Evolutionary conservation across 2,113 vertebrate genomes (phyloP).

Genomic region (Onychorhynchus coronatus): DNA sequence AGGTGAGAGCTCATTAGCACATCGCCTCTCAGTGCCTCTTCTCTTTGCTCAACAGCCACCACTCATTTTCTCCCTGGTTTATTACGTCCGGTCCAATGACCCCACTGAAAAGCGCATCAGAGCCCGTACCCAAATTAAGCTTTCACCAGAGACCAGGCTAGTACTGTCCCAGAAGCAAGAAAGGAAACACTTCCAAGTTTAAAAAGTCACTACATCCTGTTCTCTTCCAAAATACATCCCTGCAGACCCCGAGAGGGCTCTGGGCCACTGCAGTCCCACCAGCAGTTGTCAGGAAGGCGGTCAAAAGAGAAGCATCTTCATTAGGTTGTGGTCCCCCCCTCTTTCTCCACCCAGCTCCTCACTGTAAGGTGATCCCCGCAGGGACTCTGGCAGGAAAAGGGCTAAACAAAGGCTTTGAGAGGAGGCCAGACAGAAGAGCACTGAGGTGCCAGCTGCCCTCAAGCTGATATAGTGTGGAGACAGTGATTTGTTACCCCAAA

Average conservation of each 20-base stretch:
- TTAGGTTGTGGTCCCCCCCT: background rate
- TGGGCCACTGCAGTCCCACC: background rate
- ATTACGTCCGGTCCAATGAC: background rate
- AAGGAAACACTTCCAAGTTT: background rate
- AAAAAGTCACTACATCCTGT: background rate
- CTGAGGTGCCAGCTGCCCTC: background rate
- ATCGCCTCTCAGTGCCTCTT: background rate
- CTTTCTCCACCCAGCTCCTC: background rate
- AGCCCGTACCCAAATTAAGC: background rate
- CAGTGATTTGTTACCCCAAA: background rate
- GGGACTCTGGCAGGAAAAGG: background rate
- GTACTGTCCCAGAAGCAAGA: background rate
- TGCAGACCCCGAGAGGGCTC: background rate
- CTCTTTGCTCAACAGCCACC: background rate
- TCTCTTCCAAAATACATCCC: background rate
- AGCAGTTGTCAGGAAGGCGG: background rate
- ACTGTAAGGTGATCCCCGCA: background rate
- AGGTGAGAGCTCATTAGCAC: background rate
- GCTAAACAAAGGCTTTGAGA: slow-evolving; percentile 43
- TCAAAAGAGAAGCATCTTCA: slow-evolving; percentile 1
- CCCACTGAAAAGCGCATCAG: background rate
- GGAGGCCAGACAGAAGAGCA: slow-evolving; percentile 1
- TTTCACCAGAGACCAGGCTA: background rate
- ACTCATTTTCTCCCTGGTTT: background rate
- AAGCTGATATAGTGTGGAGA: background rate